Percentiles rank a stretch among this genome's conserved stretches.
These are phyloP conservation scores for Euspilapteryx auroguttella DNA, from an alignment of 2,888 invertebrate genomes.

Conservation along the genomic window DNA sequence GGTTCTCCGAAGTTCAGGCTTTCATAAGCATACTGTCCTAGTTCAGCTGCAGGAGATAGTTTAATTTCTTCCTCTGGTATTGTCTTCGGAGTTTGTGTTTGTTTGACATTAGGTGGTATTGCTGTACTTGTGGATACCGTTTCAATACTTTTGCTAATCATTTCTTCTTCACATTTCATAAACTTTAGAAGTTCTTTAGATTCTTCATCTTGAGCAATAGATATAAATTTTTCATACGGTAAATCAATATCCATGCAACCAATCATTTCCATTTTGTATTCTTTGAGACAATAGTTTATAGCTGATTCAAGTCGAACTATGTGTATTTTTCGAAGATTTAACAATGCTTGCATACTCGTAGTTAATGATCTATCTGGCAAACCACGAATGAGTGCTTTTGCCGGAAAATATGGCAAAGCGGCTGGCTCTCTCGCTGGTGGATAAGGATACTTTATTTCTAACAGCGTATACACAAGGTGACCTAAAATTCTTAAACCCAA, in stretches of 20 bases:
- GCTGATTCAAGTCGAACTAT: conserved; percentile 48
- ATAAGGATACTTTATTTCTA: conserved; percentile 47
- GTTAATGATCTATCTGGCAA: conserved; percentile 37
- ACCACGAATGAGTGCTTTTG: conserved; percentile 39
- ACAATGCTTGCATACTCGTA: conserved; percentile 33
- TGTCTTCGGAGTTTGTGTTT: conserved; percentile 63
- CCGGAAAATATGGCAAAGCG: conserved; percentile 27
- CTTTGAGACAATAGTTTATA: conserved; percentile 60
- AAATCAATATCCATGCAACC: conserved; percentile 50
- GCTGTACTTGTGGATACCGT: conserved; percentile 18
- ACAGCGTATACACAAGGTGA: conserved; percentile 51
- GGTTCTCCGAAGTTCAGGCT: conserved; percentile 52
- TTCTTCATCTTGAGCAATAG: conserved; percentile 21
- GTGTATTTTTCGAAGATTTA: conserved; percentile 33
- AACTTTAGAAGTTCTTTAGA: conserved; percentile 30
- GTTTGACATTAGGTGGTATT: conserved; percentile 36
- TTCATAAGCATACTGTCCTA: conserved; percentile 61
- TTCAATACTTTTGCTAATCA: conserved; percentile 16
- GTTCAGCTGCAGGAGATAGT: conserved; percentile 45
- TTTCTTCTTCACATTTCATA: conserved; percentile 32
- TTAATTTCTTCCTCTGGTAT: conserved; percentile 61
- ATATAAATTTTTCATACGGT: conserved; percentile 31
- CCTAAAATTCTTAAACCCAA: conserved; percentile 47
- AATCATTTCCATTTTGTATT: conserved; percentile 54
- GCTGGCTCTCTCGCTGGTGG: conserved; percentile 27